Evolutionary conservation across 2,113 vertebrate species (phyloP), one percentile per base, ranked within the genome.

Genomic region (Onychorhynchus coronatus): DNA sequence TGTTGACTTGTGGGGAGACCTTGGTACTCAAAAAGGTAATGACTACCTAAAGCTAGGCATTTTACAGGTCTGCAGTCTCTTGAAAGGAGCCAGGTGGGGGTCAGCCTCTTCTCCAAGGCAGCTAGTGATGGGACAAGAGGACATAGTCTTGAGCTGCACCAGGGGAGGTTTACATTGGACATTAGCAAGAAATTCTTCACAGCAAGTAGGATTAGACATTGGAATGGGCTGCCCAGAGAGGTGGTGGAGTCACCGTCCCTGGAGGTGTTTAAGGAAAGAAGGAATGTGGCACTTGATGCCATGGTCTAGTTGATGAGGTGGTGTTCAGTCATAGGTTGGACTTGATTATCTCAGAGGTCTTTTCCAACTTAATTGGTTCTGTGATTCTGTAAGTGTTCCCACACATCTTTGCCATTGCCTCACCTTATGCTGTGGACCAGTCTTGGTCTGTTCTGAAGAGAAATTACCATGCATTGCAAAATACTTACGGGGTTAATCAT

Each of bases 1-100:
- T 1, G 4, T 68, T 92, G 68, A 63, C 52, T 55, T 62, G 5
- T 63, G 68, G 58, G 79, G 33, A 95, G 70, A 94, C 78, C 70
- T 94, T 91, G 94, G 91, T 95, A 95, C 97, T 97, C 68, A 39
- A 70, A 93, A 86, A 95, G 88, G 46, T 87, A 65, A 78, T 30
- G 75, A 30, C 52, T 68, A 3, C 68, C 61, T 90, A 89, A 86
- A 94, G 53, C 30, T 72, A 88, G 61, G 49, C 20, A 14, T 50
- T 74, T 80, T 63, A 52, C 49, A 90, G 49, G 21, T 82, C 68
- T 89, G 56, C 72, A 55, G 52, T 35, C 61, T 53, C 39, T 79
- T 53, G 31, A 53, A 27, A 35, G 39, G 76, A 79, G 39, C n/a
- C 47, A 16, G 30, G 21, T 55, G 12, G 14, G 20, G 3, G 1